phyloP scores from a whole-genome alignment of 2,797 vertebrate genomes.

The Microtus obscurus region DNA sequence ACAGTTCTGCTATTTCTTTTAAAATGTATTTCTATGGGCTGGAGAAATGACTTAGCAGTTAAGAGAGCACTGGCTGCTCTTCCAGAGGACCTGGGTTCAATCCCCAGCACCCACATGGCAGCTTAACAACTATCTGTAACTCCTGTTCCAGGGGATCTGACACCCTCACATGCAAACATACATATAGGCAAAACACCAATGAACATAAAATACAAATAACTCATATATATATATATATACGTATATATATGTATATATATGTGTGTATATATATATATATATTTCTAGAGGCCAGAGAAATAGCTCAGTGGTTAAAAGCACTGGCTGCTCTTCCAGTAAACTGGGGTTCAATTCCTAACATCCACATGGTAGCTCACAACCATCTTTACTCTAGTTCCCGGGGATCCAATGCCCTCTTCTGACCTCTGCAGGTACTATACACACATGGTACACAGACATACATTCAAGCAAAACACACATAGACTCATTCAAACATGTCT shows the following conservation, averaged over 20 bases:
- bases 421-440: neutral
- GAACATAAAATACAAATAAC: neutral
- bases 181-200: neutral
- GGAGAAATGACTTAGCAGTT: neutral
- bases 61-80: neutral
- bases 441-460: neutral
- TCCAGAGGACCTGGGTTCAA: neutral
- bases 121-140: neutral
- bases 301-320: neutral
- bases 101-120: neutral
- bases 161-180: neutral
- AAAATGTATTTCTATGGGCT: constrained; percentile 26
- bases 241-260: neutral
- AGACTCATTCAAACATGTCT: constrained; percentile 15
- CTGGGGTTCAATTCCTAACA: neutral
- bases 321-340: neutral
- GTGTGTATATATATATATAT: neutral
- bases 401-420: neutral
- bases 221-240: neutral
- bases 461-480: neutral
- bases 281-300: neutral
- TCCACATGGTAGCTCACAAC: neutral
- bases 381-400: neutral
- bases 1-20: constrained; percentile 30
- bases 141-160: neutral